Evolutionary conservation across 2,888 invertebrate genomes (phyloP).

Genomic region (Pseudococcus viburni): DNA sequence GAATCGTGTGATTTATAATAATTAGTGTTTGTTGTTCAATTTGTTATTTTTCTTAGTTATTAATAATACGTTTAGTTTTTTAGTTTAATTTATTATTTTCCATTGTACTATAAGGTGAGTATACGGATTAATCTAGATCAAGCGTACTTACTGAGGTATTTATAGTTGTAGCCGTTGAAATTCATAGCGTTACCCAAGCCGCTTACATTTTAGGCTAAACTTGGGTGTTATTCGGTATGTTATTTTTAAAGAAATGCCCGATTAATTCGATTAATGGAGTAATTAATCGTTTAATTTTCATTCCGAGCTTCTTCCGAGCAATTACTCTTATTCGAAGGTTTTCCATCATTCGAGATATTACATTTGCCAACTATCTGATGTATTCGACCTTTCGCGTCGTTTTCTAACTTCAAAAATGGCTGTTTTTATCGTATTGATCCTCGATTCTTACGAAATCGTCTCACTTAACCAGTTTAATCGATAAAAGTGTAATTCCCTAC

Average conservation of each 20-base stretch:
- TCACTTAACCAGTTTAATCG: not conserved
- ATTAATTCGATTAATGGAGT: not conserved
- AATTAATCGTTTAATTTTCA: not conserved
- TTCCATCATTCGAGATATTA: no score
- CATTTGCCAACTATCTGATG: not conserved
- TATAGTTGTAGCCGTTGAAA: not conserved
- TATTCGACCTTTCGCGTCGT: not conserved
- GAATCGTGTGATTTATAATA: constrained; percentile 28
- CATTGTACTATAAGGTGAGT: not conserved
- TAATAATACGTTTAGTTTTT: not conserved
- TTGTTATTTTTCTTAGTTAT: constrained; percentile 20
- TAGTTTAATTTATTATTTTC: constrained; percentile 5
- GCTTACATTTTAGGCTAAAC: not conserved
- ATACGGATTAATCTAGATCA: not conserved
- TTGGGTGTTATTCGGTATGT: not conserved
- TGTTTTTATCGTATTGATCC: not conserved
- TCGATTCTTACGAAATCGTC: not conserved
- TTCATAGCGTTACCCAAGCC: not conserved
- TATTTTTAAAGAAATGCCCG: not conserved
- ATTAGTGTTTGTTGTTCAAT: constrained; percentile 50
- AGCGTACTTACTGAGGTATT: not conserved
- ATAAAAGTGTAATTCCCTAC: not conserved
- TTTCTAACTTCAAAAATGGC: not conserved
- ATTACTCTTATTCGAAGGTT: not conserved
- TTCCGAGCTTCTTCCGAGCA: not conserved